phyloP scores from a whole-genome alignment of 2,797 vertebrate genomes.

The Halcyon chelicuti region DNA sequence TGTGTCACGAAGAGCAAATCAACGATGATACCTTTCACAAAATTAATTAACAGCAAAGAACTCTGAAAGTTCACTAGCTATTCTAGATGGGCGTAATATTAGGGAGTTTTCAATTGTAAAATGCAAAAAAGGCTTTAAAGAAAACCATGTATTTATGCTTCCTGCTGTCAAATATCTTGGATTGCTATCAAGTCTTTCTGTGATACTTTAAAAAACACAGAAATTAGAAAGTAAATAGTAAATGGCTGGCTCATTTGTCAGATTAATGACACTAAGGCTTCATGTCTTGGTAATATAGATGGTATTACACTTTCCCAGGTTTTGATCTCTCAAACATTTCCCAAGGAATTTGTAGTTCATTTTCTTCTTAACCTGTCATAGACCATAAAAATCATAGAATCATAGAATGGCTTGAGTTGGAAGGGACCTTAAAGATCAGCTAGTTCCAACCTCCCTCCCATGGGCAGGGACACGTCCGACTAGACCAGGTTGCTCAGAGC shows the following conservation, averaged over 20 bases:
- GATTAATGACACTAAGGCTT: neutral
- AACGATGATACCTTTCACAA: neutral
- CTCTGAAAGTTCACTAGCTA: neutral
- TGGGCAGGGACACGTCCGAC: no score
- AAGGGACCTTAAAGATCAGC: no score
- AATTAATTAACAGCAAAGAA: slow-evolving; percentile 3
- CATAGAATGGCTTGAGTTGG: no score
- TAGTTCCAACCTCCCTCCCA: no score
- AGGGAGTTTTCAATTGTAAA: neutral
- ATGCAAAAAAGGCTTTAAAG: neutral
- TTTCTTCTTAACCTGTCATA: neutral
- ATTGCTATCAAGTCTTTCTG: neutral
- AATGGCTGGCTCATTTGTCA: neutral
- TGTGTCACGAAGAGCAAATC: neutral
- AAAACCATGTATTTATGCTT: neutral
- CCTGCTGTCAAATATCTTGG: neutral
- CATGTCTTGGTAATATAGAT: neutral
- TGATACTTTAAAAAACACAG: neutral
- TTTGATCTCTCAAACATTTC: neutral
- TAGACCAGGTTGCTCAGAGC: no score
- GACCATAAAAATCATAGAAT: neutral
- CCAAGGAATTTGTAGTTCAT: neutral
- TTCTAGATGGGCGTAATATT: neutral
- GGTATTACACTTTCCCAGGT: neutral
- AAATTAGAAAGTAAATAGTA: neutral